Percentiles rank a stretch among this genome's conserved stretches.
These are phyloP conservation scores for Indicator indicator DNA, from an alignment of 2,113 vertebrate species.

Conservation along the genomic window DNA sequence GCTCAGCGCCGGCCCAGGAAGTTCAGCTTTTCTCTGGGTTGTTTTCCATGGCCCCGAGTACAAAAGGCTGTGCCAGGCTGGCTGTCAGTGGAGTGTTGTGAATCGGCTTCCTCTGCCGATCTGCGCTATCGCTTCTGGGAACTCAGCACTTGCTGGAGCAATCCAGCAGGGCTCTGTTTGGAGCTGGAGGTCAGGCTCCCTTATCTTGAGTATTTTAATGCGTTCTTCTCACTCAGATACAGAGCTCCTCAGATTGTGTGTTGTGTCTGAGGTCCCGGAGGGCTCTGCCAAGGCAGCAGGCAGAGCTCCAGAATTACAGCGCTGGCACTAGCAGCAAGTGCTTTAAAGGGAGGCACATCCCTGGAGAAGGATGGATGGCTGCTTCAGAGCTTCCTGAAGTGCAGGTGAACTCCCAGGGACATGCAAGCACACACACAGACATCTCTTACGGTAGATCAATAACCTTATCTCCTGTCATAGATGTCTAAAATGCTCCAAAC, in stretches of 20 bases:
- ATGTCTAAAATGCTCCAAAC: too few species aligned
- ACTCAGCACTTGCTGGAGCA: accelerated
- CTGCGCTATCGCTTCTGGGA: not conserved
- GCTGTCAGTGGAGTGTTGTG: not conserved
- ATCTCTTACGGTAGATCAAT: accelerated
- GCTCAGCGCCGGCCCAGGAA: not conserved
- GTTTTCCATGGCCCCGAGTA: not conserved
- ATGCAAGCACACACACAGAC: accelerated
- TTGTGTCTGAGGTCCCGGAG: not conserved
- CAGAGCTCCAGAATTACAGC: not conserved
- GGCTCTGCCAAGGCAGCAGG: not conserved
- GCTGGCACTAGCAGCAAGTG: not conserved
- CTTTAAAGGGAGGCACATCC: not conserved
- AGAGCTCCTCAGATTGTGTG: not conserved
- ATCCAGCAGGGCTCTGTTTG: not conserved
- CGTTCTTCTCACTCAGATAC: not conserved
- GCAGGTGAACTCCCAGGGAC: not conserved
- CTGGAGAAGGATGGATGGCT: not conserved
- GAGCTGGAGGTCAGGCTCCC: not conserved
- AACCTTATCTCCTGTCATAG: not conserved
- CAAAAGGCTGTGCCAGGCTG: not conserved
- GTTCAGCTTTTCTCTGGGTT: not conserved
- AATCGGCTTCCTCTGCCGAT: not conserved
- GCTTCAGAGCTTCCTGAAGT: not conserved
- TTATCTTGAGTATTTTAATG: not conserved